These are phyloP conservation scores for Myopa testacea DNA, from an alignment of 2,888 invertebrate species.

Conservation along the genomic window DNA sequence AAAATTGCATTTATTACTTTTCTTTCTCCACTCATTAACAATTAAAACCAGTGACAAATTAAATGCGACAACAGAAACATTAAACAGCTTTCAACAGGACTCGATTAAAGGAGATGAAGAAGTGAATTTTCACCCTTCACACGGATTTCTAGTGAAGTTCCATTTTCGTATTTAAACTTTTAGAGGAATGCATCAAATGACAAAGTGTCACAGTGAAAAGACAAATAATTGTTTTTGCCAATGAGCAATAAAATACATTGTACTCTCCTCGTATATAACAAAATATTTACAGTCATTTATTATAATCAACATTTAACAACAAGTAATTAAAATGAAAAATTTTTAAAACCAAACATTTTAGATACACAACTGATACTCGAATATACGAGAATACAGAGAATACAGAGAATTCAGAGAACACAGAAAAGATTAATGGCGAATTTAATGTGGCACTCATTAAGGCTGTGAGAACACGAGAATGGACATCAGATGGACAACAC, in stretches of 20 bases:
- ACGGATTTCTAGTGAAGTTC: too few species aligned
- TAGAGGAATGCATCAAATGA: background rate
- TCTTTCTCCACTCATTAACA: too few species aligned
- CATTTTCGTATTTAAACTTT: too few species aligned
- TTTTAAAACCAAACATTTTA: background rate
- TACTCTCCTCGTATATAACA: too few species aligned
- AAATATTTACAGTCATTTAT: conserved; percentile 26
- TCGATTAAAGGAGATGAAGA: too few species aligned
- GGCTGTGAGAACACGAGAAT: conserved; percentile 46
- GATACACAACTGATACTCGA: too few species aligned
- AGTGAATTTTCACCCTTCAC: too few species aligned
- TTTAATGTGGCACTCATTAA: conserved; percentile 51
- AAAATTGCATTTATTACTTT: too few species aligned
- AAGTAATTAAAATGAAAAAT: background rate
- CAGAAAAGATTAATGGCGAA: conserved; percentile 47
- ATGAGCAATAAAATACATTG: background rate
- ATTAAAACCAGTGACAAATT: too few species aligned
- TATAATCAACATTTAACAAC: conserved; percentile 18
- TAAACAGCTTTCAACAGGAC: too few species aligned
- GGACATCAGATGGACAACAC: conserved; percentile 50
- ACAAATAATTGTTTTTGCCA: conserved; percentile 9
- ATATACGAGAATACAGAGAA: too few species aligned
- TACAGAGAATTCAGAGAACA: background rate
- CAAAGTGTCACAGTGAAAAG: background rate
- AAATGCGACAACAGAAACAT: too few species aligned